Conservation (phyloP, 2,797 vertebrate species). For the Vireo griseus region DNA sequence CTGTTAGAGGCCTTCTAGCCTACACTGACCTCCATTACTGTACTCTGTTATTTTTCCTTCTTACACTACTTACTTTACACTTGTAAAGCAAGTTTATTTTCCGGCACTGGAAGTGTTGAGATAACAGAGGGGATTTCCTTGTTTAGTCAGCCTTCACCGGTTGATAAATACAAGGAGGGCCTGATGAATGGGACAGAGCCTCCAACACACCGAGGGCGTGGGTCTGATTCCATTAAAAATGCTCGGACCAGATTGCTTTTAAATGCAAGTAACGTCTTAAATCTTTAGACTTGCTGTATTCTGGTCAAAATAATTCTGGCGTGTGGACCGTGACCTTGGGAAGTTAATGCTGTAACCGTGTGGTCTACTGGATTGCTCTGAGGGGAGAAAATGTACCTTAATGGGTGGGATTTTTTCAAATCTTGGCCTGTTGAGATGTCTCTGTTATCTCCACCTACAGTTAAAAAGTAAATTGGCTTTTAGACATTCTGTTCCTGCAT, state of each 20-base stretch:
- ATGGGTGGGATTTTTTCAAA: neutral
- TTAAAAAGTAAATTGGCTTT: neutral
- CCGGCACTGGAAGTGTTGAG: conserved; percentile 25
- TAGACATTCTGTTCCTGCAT: neutral
- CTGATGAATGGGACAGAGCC: neutral
- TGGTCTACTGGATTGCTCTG: neutral
- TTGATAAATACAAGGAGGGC: conserved; percentile 13
- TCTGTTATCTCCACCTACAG: conserved; percentile 37
- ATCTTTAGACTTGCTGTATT: neutral
- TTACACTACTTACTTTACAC: neutral
- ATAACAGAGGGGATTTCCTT: conserved; percentile 54
- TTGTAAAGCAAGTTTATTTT: conserved; percentile 27
- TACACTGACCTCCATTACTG: neutral
- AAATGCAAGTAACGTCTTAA: neutral
- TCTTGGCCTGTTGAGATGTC: neutral
- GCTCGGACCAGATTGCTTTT: neutral
- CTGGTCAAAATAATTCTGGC: neutral
- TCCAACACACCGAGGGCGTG: fast-evolving
- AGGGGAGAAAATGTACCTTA: neutral
- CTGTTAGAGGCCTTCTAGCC: neutral
- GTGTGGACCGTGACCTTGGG: neutral
- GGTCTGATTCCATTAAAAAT: neutral
- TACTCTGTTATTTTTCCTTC: neutral
- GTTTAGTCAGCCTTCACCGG: conserved; percentile 19
- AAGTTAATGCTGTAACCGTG: neutral